Evolutionary conservation across 2,888 invertebrate species (phyloP), one percentile per base, ranked within the genome.

Genomic region (Tetragnatha montana): DNA sequence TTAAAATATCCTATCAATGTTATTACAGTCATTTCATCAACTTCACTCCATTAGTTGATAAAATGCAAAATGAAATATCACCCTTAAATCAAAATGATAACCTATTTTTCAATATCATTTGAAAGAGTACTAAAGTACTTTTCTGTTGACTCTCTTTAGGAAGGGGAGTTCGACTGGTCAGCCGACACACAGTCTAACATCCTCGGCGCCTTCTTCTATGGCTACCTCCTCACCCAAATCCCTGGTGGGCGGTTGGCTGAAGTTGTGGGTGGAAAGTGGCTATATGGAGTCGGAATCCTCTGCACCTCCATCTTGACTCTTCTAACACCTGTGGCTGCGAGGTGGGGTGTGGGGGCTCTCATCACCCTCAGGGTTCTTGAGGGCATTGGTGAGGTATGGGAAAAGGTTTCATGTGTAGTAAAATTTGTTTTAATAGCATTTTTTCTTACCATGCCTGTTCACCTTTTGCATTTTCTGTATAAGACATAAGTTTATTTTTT

Each of bases 141-240:
- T 1, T 74, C 74, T 60, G 17, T 73, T n/a, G n/a, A n/a, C n/a
- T 78, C 74, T 51, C 19, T 60, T 8, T 19, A 91, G 90, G 75
- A 86, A 47, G 89, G 91, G 1, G 87, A 87, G 68, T 91, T 91
- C 79, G 2, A 92, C 0, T 97, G 97, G 97, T 95, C 96, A 92
- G 95, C 96, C 0, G 95, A 95, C 93, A 95, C 96, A 70, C 96
- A 96, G 93, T 97, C 97, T 0, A 94, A 96, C 82, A 95, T 98
- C 51, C 94, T 98, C 81, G 97, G 97, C 92, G 96, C 97, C 0
- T 98, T 98, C 94, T 98, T 98, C 94, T 97, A 97, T 93, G 97
- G 97, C 0, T 98, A 98, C 93, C 95, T 97, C 88, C 93, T 96
- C 88, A 97, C 97, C 0, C 97, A 97, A 94, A 94, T 97, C 71